Evolutionary conservation across 2,888 invertebrate species (phyloP), one percentile per base, ranked within the genome.

Genomic region (Drosophila sordidula): DNA sequence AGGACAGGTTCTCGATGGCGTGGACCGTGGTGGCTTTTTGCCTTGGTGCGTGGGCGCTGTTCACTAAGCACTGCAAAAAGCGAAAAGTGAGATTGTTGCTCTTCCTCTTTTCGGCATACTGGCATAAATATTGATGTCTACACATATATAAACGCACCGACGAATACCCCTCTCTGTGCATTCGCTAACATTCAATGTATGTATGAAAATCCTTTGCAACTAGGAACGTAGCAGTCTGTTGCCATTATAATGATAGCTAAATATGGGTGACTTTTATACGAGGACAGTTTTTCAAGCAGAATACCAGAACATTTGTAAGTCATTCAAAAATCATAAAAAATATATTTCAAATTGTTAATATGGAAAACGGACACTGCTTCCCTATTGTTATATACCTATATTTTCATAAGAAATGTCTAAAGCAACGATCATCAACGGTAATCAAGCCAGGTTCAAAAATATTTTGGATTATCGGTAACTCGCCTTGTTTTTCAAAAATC

Each of bases 31-130:
- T 56, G 42, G 25, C 26, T 50, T 56, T 50, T 56, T 41, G 68
- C 42, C 46, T 42, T 58, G 66, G 63, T 61, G 80, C 78, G 87
- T 87, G 84, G 78, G 72, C 57, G 76, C 54, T 49, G 34, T 57
- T 66, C 57, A 41, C 46, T n/a, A 64, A 64, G 38, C 55, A 55
- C 32, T 36, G 41, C 36, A 41, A 75, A 80, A 80, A 36, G 41
- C 46, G 41, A 74, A 80, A 80, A 58, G 84, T 71, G 64, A 75
- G 75, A 78, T 78, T 77, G 75, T 77, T 66, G 59, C 64, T 49
- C 77, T 52, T 66, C 69, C 66, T 58, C 61, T 68, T 64, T 74
- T 67, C 80, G 74, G 78, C 87, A 84, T 65, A 80, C 81, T 82
- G 84, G 75, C 87, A 81, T 71, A 81, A 69, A 87, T 83, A 77